These are phyloP conservation scores for Pomatorhinus ruficollis DNA, from an alignment of 2,113 vertebrate genomes.

Conservation along the genomic window DNA sequence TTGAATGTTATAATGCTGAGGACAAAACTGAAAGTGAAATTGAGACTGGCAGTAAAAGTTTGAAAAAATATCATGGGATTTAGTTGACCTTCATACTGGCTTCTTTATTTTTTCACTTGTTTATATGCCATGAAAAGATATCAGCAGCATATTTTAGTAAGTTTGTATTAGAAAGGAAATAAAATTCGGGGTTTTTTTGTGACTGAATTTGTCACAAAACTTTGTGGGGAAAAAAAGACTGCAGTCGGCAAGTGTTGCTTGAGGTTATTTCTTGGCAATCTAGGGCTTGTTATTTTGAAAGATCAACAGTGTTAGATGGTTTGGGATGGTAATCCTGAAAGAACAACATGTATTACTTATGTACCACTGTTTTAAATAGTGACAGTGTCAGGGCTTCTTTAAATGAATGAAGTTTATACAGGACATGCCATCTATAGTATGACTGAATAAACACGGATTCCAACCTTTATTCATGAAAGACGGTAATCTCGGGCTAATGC, in stretches of 20 bases:
- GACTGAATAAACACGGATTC: conserved; percentile 67
- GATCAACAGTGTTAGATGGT: background rate
- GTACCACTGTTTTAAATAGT: conserved; percentile 50
- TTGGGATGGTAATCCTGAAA: conserved; percentile 4
- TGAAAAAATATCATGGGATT: background rate
- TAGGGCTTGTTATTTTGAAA: background rate
- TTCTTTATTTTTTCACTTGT: background rate
- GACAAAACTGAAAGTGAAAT: background rate
- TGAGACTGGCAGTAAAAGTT: background rate
- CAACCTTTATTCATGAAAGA: conserved; percentile 69
- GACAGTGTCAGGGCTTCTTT: conserved; percentile 42
- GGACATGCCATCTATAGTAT: conserved; percentile 59
- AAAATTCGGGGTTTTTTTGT: background rate
- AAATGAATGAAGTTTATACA: conserved; percentile 69
- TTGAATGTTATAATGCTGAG: background rate
- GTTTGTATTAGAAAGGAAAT: background rate
- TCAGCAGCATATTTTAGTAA: background rate
- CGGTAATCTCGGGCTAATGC: conserved; percentile 61
- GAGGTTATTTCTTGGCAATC: background rate
- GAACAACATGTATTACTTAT: conserved; percentile 4
- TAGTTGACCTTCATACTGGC: background rate
- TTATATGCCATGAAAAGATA: background rate
- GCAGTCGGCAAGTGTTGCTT: background rate
- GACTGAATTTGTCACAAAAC: background rate
- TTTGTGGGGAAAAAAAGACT: background rate